These are phyloP conservation scores for Miniopterus natalensis DNA, from an alignment of 2,113 vertebrate species.

Conservation along the genomic window DNA sequence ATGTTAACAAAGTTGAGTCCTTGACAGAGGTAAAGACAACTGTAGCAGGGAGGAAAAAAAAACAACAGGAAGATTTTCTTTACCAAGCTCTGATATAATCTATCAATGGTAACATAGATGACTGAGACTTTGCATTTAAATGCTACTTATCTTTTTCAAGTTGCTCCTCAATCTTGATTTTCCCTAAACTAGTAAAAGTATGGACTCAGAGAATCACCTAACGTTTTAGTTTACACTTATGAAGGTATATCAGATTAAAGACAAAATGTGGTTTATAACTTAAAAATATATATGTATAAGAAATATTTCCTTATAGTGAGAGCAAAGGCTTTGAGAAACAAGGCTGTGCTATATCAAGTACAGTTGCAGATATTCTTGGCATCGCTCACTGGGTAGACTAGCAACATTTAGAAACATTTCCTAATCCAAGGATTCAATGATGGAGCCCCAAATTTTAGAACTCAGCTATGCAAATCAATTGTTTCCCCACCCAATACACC, in stretches of 20 bases:
- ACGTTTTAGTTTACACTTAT: not conserved
- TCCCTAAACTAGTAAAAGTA: not conserved
- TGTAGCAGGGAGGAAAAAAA: not conserved
- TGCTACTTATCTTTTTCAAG: not conserved
- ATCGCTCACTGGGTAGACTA: not conserved
- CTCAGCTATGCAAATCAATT: not conserved
- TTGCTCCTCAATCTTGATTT: not conserved
- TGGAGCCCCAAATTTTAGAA: constrained; percentile 1
- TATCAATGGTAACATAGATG: not conserved
- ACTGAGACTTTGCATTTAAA: not conserved
- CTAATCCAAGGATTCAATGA: not conserved
- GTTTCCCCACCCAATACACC: not conserved
- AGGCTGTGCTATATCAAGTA: not conserved
- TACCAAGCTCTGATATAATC: not conserved
- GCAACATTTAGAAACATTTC: constrained; percentile 33
- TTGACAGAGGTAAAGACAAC: not conserved
- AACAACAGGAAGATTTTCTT: not conserved
- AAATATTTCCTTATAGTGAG: not conserved
- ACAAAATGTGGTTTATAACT: constrained; percentile 63
- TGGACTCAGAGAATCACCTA: not conserved
- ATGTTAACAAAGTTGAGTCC: not conserved
- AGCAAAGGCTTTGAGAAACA: constrained; percentile 9
- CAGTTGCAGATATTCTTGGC: not conserved
- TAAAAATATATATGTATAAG: not conserved
- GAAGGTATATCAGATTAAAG: constrained; percentile 5